Evolutionary conservation across 92 coral and sea anemone species (phyloP).

Genomic region (Porites evermanni): DNA sequence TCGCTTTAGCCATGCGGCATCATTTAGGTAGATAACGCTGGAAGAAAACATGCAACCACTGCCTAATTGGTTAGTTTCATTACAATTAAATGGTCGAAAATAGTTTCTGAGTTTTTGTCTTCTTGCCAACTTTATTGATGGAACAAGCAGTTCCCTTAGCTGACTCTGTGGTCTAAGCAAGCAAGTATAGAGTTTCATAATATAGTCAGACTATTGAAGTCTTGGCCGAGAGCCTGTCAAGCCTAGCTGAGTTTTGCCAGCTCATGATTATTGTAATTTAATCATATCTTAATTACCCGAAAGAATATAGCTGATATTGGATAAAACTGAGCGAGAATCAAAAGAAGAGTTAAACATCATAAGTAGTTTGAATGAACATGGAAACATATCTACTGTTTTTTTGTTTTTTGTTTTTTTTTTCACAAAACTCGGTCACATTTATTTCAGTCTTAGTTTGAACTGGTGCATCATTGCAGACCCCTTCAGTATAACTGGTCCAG

Average conservation of each 20-base stretch:
- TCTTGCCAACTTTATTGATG: background rate
- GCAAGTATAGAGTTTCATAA: no score
- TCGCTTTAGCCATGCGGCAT: slow-evolving; percentile 18
- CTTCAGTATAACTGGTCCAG: background rate
- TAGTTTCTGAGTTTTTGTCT: background rate
- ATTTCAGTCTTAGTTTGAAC: background rate
- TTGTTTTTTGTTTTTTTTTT: background rate
- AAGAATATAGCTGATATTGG: slow-evolving; percentile 5
- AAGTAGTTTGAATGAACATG: slow-evolving; percentile 3
- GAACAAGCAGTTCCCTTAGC: no score
- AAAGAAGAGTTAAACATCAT: background rate
- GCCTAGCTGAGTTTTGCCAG: background rate
- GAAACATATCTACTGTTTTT: background rate
- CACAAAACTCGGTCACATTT: background rate
- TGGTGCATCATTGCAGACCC: slow-evolving; percentile 1
- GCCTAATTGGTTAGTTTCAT: background rate
- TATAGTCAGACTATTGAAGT: background rate
- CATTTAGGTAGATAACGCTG: background rate
- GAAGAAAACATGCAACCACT: background rate
- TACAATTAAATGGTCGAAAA: background rate
- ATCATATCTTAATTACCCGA: background rate
- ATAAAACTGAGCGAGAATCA: background rate
- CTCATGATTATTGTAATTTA: background rate
- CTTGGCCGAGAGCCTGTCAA: slow-evolving; percentile 14
- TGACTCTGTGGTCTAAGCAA: no score